Evolutionary conservation across 2,113 vertebrate species (phyloP).

Genomic region (Rhea pennata): DNA sequence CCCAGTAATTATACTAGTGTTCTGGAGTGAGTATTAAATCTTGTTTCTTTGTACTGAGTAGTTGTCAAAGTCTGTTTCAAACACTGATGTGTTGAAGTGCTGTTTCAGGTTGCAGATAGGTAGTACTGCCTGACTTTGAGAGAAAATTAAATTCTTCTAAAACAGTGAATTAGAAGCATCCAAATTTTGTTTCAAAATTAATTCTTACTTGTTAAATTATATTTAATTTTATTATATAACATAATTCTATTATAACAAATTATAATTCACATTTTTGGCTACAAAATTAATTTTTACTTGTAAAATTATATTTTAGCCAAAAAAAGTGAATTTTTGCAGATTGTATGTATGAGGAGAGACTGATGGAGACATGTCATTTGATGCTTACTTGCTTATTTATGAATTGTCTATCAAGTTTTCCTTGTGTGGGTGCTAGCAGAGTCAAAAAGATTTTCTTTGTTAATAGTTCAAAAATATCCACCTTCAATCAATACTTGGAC

Average conservation of each 20-base stretch:
- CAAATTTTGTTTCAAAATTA: background rate
- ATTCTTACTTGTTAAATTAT: too few relatives aligned
- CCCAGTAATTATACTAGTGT: background rate
- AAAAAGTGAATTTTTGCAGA: background rate
- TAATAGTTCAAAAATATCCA: background rate
- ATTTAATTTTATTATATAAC: too few relatives aligned
- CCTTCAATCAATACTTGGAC: background rate
- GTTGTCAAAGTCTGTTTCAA: background rate
- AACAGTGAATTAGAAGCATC: background rate
- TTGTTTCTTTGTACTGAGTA: background rate
- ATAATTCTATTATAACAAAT: too few relatives aligned
- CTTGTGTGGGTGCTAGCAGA: background rate
- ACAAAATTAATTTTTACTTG: too few relatives aligned
- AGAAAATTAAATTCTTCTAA: background rate
- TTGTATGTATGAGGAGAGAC: background rate
- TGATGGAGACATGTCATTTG: rapidly evolving
- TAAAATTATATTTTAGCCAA: background rate
- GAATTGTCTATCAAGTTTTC: background rate
- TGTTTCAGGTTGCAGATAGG: background rate
- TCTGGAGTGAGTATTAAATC: background rate
- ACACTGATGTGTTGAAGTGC: background rate
- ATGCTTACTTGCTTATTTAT: background rate
- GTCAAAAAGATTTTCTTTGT: background rate
- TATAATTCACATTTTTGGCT: too few relatives aligned
- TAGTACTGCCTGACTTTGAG: background rate